Percentiles rank a stretch among this genome's conserved stretches.
These are phyloP conservation scores for Leucosticte australis DNA, from an alignment of 2,113 vertebrate species.

Conservation along the genomic window DNA sequence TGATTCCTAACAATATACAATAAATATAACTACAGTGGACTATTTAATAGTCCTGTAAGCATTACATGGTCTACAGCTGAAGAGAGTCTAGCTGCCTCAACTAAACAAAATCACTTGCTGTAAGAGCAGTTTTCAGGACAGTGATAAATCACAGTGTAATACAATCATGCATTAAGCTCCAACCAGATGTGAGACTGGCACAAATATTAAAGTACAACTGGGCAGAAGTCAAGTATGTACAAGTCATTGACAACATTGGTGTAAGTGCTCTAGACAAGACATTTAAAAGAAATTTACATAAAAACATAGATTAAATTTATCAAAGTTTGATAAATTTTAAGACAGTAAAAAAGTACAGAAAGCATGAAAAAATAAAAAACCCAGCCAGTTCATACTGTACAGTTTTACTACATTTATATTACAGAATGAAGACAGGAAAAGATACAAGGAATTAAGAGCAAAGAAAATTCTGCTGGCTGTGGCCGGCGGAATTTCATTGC, in stretches of 20 bases:
- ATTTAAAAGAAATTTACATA: conserved; percentile 75
- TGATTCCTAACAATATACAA: conserved; percentile 30
- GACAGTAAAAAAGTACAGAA: conserved; percentile 78
- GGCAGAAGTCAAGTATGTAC: conserved; percentile 71
- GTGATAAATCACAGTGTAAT: conserved; percentile 63
- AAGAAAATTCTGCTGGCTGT: conserved; percentile 60
- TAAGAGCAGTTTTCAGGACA: conserved; percentile 67
- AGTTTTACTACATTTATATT: conserved; percentile 74
- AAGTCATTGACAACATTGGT: conserved; percentile 70
- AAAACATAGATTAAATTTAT: conserved; percentile 78
- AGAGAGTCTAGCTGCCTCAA: conserved; percentile 53
- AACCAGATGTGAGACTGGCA: conserved; percentile 64
- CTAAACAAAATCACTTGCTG: conserved; percentile 36
- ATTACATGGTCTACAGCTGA: conserved; percentile 31
- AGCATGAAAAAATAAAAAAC: conserved; percentile 59
- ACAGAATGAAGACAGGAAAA: conserved; percentile 79
- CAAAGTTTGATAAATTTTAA: conserved; percentile 80
- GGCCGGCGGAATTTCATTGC: conserved; percentile 53
- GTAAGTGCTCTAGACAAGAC: conserved; percentile 70
- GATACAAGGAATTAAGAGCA: conserved; percentile 70
- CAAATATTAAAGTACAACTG: conserved; percentile 68
- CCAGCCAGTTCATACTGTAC: conserved; percentile 64
- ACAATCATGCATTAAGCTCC: conserved; percentile 77
- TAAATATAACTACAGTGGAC: conserved; percentile 15
- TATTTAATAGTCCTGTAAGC: conserved; percentile 32